Evolutionary conservation across 1,140 invertebrate genomes (phyloP).

Genomic region (Zaprionus lachaisei): DNA sequence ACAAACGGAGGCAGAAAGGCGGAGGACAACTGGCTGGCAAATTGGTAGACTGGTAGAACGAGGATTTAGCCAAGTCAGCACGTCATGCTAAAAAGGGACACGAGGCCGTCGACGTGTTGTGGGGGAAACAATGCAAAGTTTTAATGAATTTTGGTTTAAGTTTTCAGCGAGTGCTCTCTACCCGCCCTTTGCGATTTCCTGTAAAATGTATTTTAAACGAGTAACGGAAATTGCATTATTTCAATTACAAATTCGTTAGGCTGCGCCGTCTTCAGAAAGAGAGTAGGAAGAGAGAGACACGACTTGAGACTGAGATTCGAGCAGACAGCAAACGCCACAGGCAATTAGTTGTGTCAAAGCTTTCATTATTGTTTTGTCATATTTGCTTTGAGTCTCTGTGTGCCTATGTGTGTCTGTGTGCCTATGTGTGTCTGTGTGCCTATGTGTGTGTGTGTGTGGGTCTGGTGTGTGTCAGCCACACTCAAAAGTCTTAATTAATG

Average conservation of each 20-base stretch:
- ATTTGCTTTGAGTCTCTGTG: constrained; percentile 64
- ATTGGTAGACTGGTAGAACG: neutral
- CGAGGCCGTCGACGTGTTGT: constrained; percentile 26
- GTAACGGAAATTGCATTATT: constrained; percentile 82
- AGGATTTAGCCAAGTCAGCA: constrained; percentile 45
- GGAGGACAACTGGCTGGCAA: neutral
- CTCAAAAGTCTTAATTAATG: constrained; percentile 81
- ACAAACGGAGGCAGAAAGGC: constrained; percentile 20
- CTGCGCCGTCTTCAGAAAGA: constrained; percentile 21
- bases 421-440: constrained; percentile 21
- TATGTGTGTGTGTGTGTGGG: constrained; percentile 18
- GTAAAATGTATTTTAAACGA: constrained; percentile 81
- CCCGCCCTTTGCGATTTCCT: constrained; percentile 78
- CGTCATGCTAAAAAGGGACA: constrained; percentile 48
- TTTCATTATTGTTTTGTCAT: constrained; percentile 83
- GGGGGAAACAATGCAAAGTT: constrained; percentile 75
- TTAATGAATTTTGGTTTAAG: constrained; percentile 83
- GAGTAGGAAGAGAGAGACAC: neutral
- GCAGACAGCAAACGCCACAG: constrained; percentile 77
- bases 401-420: constrained; percentile 15
- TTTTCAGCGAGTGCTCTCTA: constrained; percentile 63
- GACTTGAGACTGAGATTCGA: constrained; percentile 50
- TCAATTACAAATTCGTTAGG: constrained; percentile 79
- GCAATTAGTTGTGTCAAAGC: constrained; percentile 83
- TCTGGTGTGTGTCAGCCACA: constrained; percentile 63